Evolutionary conservation across 2,797 vertebrate genomes (phyloP).

Genomic region (Pantherophis alleghaniensis): DNA sequence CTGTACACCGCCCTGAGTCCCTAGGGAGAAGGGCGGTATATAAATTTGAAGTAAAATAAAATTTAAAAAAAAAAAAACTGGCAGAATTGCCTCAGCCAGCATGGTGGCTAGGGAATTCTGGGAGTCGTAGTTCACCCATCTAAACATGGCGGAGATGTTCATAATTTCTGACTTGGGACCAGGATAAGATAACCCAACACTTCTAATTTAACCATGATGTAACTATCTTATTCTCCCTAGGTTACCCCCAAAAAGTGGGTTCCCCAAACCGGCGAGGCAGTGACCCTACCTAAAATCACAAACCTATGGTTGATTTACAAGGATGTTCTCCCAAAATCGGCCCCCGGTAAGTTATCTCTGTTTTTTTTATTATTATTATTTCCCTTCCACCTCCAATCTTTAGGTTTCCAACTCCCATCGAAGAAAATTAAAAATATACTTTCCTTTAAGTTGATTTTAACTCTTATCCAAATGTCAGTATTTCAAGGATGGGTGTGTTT

Average conservation of each 20-base stretch:
- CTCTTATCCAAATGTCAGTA: background rate
- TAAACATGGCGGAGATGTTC: background rate
- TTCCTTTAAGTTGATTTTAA: background rate
- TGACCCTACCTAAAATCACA: slow-evolving; percentile 60
- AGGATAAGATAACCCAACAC: background rate
- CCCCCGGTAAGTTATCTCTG: slow-evolving; percentile 79
- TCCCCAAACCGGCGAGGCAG: background rate
- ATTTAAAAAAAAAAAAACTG: too few relatives aligned
- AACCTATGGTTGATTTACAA: slow-evolving; percentile 50
- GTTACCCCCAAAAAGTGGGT: background rate
- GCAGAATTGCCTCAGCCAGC: background rate
- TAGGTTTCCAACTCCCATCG: too few relatives aligned
- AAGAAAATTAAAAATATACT: background rate
- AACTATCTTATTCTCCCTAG: background rate
- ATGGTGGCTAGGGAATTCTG: background rate
- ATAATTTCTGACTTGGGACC: background rate
- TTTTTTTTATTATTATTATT: background rate
- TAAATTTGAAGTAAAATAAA: too few relatives aligned
- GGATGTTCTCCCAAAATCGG: slow-evolving; percentile 90
- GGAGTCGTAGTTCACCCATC: background rate
- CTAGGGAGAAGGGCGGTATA: too few relatives aligned
- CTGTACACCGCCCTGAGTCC: too few relatives aligned
- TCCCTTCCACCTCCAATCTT: background rate
- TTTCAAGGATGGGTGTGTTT: background rate
- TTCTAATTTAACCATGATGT: background rate